phyloP scores from a whole-genome alignment of 2,888 invertebrate species.

The Prostheceraeus crozeri region DNA sequence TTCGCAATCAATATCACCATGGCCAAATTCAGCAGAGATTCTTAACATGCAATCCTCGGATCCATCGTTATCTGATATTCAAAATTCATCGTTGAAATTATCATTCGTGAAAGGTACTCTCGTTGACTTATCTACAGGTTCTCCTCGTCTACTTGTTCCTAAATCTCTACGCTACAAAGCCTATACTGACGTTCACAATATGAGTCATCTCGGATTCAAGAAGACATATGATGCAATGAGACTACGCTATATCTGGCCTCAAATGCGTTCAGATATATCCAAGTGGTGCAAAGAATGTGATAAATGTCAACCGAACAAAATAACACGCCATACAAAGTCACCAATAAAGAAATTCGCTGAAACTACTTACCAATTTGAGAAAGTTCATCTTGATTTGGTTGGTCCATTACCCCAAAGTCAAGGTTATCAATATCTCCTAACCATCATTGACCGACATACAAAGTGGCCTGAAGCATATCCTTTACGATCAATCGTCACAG shows the following conservation, averaged over 20 bases:
- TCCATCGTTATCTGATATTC: not conserved
- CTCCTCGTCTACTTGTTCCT: constrained; percentile 37
- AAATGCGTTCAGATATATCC: constrained; percentile 41
- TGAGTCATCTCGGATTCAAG: constrained; percentile 16
- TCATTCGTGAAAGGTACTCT: constrained; percentile 11
- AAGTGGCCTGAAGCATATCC: constrained; percentile 40
- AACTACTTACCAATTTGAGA: constrained; percentile 47
- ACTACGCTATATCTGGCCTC: constrained; percentile 25
- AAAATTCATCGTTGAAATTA: constrained; percentile 4
- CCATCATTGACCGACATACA: constrained; percentile 45
- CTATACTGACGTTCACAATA: constrained; percentile 11
- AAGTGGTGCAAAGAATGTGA: constrained; percentile 46
- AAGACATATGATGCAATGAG: constrained; percentile 22
- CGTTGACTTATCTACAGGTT: constrained; percentile 35
- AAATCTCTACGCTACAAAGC: constrained; percentile 7
- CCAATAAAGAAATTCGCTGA: constrained; percentile 26
- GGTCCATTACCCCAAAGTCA: constrained; percentile 50
- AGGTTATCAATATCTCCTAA: constrained; percentile 43
- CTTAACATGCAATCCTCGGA: constrained; percentile 11
- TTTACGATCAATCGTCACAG: too few relatives aligned
- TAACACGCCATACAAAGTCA: constrained; percentile 45
- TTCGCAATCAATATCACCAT: not conserved
- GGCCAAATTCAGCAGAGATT: too few relatives aligned
- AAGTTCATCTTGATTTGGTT: constrained; percentile 57
- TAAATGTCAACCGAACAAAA: constrained; percentile 48